Conservation (phyloP, 2,113 vertebrate genomes). For the Megaceryle maxima region DNA sequence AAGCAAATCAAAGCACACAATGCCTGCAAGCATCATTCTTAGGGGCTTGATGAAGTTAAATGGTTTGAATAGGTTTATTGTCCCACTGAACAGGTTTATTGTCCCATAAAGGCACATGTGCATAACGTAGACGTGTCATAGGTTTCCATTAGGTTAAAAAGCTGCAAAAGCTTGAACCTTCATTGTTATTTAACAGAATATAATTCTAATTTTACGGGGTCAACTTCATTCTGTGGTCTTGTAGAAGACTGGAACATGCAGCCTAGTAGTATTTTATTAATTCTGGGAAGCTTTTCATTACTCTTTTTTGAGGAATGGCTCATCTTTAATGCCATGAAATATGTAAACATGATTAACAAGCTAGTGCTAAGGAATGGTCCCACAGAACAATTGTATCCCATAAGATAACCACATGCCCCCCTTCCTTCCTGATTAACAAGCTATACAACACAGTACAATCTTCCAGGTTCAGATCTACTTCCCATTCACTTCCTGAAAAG, state of each 20-base stretch:
- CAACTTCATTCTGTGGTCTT: not conserved
- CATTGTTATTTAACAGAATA: not conserved
- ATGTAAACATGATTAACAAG: not conserved
- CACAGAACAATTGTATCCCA: not conserved
- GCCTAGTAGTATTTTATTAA: not conserved
- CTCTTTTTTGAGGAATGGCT: not conserved
- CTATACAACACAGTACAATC: not conserved
- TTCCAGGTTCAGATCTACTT: conserved; percentile 58
- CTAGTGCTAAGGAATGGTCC: not conserved
- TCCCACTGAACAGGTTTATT: not conserved
- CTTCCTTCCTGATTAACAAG: conserved; percentile 53
- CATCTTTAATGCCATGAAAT: not conserved
- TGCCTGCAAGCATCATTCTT: not conserved
- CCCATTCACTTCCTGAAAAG: conserved; percentile 55
- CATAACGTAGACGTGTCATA: not conserved
- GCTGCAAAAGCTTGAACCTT: not conserved
- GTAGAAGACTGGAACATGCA: not conserved
- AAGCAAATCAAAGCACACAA: not conserved
- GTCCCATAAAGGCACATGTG: not conserved
- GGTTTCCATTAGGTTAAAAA: not conserved
- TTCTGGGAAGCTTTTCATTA: not conserved
- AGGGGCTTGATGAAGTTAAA: not conserved
- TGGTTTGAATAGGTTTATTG: not conserved
- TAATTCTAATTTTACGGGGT: not conserved
- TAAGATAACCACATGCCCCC: conserved; percentile 44